Base-by-base conservation (phyloP, 2,113 vertebrate species). In the Vidua macroura region DNA sequence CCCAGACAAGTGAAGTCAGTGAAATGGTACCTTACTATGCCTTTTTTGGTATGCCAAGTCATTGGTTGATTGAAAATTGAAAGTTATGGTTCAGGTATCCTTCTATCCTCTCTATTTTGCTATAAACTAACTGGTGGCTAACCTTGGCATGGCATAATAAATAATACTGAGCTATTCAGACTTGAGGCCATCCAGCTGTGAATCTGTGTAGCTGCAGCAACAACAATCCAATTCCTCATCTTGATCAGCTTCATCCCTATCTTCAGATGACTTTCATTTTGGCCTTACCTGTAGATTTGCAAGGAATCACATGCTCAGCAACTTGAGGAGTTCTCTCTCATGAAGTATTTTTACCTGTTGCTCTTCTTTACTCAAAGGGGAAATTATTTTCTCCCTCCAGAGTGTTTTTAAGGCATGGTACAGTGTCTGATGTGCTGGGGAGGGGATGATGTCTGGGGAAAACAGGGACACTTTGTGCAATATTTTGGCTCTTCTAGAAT, bases 391-490 rank as follows among this genome's bases (percentile, higher is more conserved):
- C 74, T 75, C 83, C 83, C 31, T 90, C 46, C 72, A 12, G 23
- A 51, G 31, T 92, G 88, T 96, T 94, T 93, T 83, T 30, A 88
- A 88, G 62, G 68, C 72, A 86, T 33, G 15, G 51, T 93, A 88
- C 58, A 74, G 88, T 70, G 83, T 81, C 86, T 92, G 76, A 37
- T 3, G 0, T 73, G 19, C 44, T 83, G 73, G 33, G 68, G 73
- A 85, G 31, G 35, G 43, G 55, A 64, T 69, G 79, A 74, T 86
- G 88, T 95, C 88, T 94, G 60, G 9, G 35, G 86, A 76, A 68
- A 90, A 92, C 80, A 94, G 86, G 83, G 86, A 76, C 48, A 90
- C 83, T 88, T 95, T 96, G 88, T 95, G 94, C 86, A 94, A 49
- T 88, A 20, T 86, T 95, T 95, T 96, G 95, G 83, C 95, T 90